These are phyloP conservation scores for Pipra filicauda DNA, from an alignment of 2,113 vertebrate species.

Conservation along the genomic window DNA sequence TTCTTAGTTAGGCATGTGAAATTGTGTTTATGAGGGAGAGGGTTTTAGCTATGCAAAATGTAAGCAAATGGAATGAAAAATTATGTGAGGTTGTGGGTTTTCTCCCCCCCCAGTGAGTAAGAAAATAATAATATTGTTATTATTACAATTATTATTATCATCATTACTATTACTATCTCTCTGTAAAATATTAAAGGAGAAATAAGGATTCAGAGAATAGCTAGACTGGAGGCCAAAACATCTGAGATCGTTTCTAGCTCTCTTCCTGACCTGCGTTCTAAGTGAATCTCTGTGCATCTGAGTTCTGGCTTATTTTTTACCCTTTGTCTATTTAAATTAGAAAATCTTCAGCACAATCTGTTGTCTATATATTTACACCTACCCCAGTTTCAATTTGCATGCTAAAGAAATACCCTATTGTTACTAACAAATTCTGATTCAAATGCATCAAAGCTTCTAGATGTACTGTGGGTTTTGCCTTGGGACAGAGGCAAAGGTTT, in stretches of 20 bases:
- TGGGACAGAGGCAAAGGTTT: not conserved
- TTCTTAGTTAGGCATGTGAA: slow-evolving; percentile 54
- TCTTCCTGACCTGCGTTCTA: not conserved
- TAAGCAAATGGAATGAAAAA: slow-evolving; percentile 10
- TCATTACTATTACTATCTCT: not conserved
- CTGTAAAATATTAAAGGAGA: not conserved
- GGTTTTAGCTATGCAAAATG: not conserved
- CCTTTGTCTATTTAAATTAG: not conserved
- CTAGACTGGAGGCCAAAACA: not conserved
- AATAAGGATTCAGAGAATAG: not conserved
- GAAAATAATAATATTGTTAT: not conserved
- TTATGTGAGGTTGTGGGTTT: accelerated
- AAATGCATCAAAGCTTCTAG: not conserved
- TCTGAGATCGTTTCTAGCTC: not conserved
- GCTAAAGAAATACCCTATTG: not conserved
- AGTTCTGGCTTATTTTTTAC: not conserved
- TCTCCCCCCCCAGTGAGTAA: not conserved
- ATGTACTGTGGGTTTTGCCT: not conserved
- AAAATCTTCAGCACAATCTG: not conserved
- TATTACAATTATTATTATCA: not conserved
- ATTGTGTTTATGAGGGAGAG: not conserved
- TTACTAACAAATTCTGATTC: not conserved
- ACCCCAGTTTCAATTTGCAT: not conserved
- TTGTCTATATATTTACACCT: not conserved
- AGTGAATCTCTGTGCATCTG: not conserved